Evolutionary conservation across 2,797 vertebrate species (phyloP), one percentile per base, ranked within the genome.

Genomic region (Myotis myotis): DNA sequence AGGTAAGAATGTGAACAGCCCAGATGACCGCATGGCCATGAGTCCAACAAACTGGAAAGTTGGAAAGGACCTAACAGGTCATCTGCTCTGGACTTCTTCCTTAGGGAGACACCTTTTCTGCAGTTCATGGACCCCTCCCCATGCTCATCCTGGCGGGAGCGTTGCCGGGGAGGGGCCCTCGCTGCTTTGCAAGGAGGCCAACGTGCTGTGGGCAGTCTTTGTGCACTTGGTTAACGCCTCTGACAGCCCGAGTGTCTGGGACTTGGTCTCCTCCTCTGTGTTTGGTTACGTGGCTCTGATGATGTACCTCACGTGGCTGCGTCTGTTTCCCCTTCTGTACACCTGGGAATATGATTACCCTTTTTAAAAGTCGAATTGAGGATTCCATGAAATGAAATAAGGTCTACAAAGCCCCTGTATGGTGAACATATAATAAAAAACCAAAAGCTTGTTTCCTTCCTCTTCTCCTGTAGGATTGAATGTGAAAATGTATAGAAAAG

Each of bases 81-180:
- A 3, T 68, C 20, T 55, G 5, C 36, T 70, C 38, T 8, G 25
- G 55, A 51, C 15, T 79, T 89, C 74, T 91, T 81, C 25, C 60
- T 28, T 44, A 19, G 25, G 38, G 13, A 41, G 41, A 28, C 12
- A 2, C n/a, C 17, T 64, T 76, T 89, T 68, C 33, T 44, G 5
- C 5, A 74, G 4, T 2, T 16, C 2, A 0, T 11, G 33, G 70
- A 7, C 1, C 20, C 12, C 3, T 68, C 20, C 22, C 6, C 11
- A 0, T 7, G 66, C 23, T 62, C 2, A 11, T 9, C 15, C 11
- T 38, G 13, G n/a, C 2, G 20, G 57, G 25, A 64, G 23, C 5
- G 8, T 20, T 57, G 5, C 44, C n/a, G 60, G 33, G 12, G 33
- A 55, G n/a, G 19, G 15, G 8, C 76, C 30, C 51, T 80, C 53